Evolutionary conservation across 2,888 invertebrate genomes (phyloP), one percentile per base, ranked within the genome.

Genomic region (Busseola fusca): DNA sequence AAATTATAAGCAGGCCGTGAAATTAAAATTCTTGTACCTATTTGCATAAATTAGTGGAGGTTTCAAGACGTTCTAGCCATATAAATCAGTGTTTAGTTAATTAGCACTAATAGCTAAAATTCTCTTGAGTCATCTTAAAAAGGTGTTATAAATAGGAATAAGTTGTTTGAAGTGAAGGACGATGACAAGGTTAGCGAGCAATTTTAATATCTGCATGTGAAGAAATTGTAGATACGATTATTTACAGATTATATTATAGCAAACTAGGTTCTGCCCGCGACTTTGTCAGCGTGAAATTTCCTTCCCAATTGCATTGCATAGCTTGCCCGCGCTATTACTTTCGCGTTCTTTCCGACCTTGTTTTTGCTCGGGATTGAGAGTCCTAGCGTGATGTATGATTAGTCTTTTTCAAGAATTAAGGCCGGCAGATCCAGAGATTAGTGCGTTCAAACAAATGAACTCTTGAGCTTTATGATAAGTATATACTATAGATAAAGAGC

Each of bases 31-130:
- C 34, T 62, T 48, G 37, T 68, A 34, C 18, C 12, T 27, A 59
- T 80, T 76, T 67, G 52, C 63, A 80, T 79, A 66, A 67, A 57
- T 67, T 58, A 63, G 18, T 58, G 58, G 71, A 71, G 58, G 50
- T 56, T 64, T 58, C 12, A 34, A 34, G 34, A 62, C 30, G 42
- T 14, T 62, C 18, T 52, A 48, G 30, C 30, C 5, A 16, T 14
- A 48, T 74, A 59, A 64, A 74, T 79, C n/a, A 64, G 12, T 25
- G 9, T 57, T 63, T 25, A 21, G 50, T 45, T 30, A 5, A 54
- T 74, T 42, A 63, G 30, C n/a, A 12, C 40, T 34, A 42, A 45
- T 40, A 27, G 9, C 21, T 18, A 27, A 50, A 40, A n/a, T 58
- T 62, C 1, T 58, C 14, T 58, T 62, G 34, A 45, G 62, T 30